Conservation (phyloP, 2,113 vertebrate genomes). For the Podarcis muralis region DNA sequence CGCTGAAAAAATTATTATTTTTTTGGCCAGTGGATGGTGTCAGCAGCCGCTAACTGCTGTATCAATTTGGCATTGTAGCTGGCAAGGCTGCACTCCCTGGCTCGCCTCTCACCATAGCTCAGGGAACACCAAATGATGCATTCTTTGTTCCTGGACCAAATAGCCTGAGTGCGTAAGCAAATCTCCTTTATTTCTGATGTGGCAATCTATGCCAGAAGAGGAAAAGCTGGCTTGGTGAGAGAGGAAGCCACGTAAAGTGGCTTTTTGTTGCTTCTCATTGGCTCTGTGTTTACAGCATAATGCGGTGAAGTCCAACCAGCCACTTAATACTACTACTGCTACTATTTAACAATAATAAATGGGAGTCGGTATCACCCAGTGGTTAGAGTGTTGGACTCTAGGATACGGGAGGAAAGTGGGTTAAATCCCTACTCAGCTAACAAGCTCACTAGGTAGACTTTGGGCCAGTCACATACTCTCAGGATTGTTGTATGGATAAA, state of each 20-base stretch:
- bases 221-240: background rate
- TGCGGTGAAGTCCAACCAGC: background rate
- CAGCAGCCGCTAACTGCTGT: background rate
- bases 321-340: too few species aligned
- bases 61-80: background rate
- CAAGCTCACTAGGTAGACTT: too few species aligned
- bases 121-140: background rate
- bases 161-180: background rate
- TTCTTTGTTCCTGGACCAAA: background rate
- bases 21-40: background rate
- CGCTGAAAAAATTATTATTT: background rate
- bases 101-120: background rate
- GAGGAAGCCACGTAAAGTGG: background rate
- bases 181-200: background rate
- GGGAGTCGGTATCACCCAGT: too few species aligned
- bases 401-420: fast-evolving
- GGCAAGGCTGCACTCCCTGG: background rate
- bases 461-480: too few species aligned
- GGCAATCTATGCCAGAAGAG: background rate
- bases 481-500: too few species aligned
- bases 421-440: too few species aligned
- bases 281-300: background rate
- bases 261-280: background rate
- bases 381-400: too few species aligned
- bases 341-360: too few species aligned